These are phyloP conservation scores for Bombus confusus DNA, from an alignment of 1,140 invertebrate genomes.

Conservation along the genomic window DNA sequence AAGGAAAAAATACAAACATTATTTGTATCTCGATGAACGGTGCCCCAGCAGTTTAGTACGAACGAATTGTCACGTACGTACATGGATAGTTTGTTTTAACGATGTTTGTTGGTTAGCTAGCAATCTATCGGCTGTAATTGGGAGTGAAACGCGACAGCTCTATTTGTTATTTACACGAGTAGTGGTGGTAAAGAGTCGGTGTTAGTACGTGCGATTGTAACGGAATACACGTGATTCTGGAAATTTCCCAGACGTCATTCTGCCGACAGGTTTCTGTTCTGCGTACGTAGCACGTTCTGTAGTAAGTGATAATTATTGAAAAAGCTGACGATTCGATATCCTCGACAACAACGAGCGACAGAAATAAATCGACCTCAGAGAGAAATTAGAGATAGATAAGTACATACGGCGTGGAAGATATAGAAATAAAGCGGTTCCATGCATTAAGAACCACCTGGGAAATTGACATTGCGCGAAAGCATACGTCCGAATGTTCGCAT, in stretches of 20 bases:
- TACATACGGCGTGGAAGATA: slow-evolving; percentile 68
- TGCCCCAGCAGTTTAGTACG: background rate
- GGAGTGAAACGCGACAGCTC: background rate
- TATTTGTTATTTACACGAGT: background rate
- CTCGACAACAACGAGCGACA: background rate
- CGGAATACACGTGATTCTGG: background rate
- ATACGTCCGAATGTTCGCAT: slow-evolving; percentile 56
- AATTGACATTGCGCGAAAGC: slow-evolving; percentile 78
- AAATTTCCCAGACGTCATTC: background rate
- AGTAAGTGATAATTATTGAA: background rate
- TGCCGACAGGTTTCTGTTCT: too few species aligned
- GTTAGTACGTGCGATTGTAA: background rate
- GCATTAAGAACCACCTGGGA: slow-evolving; percentile 70
- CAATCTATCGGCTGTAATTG: background rate
- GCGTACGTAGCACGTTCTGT: background rate
- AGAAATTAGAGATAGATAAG: slow-evolving; percentile 56
- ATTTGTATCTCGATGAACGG: background rate
- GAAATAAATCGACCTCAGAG: slow-evolving; percentile 53
- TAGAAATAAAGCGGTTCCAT: slow-evolving; percentile 61
- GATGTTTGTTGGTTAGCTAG: background rate
- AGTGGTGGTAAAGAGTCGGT: too few species aligned
- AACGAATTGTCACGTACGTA: background rate
- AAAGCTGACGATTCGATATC: background rate
- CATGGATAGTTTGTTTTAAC: background rate
- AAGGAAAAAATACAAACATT: background rate